These are phyloP conservation scores for Bovichtus diacanthus DNA, from an alignment of 2,797 vertebrate genomes.

Conservation along the genomic window DNA sequence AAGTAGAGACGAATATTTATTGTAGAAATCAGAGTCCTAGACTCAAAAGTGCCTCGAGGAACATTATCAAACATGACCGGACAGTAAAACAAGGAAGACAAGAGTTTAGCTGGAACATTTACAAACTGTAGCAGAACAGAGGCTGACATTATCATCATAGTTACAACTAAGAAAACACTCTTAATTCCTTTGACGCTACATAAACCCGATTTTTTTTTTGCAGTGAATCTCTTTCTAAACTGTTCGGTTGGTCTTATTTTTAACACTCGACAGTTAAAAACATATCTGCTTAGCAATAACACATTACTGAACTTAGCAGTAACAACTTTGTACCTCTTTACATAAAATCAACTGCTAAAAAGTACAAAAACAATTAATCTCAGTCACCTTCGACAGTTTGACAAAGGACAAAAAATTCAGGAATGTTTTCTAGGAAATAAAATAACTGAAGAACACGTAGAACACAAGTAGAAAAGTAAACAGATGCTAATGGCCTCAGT, in stretches of 20 bases:
- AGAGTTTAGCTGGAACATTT: conserved; percentile 40
- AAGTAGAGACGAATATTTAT: conserved; percentile 45
- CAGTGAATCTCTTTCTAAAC: neutral
- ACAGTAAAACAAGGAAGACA: conserved; percentile 45
- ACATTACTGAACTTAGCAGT: conserved; percentile 2
- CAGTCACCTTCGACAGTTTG: neutral
- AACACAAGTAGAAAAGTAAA: neutral
- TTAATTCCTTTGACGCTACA: conserved; percentile 8
- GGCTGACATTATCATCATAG: conserved; percentile 9
- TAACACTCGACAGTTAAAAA: conserved; percentile 45
- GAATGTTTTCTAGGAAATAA: neutral
- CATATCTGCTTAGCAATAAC: conserved; percentile 4
- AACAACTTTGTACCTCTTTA: neutral
- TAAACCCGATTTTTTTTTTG: conserved; percentile 2
- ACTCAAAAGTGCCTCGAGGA: conserved; percentile 19
- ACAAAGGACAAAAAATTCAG: neutral
- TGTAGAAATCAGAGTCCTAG: conserved; percentile 30
- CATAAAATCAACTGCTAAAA: conserved; percentile 32
- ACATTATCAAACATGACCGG: conserved; percentile 22
- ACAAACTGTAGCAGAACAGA: conserved; percentile 42
- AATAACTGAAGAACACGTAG: neutral
- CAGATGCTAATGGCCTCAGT: neutral
- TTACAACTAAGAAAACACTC: conserved; percentile 54
- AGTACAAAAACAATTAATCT: conserved; percentile 14
- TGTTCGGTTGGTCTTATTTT: neutral